Conservation (phyloP, 2,888 invertebrate species). For the Tethea ocularis region DNA sequence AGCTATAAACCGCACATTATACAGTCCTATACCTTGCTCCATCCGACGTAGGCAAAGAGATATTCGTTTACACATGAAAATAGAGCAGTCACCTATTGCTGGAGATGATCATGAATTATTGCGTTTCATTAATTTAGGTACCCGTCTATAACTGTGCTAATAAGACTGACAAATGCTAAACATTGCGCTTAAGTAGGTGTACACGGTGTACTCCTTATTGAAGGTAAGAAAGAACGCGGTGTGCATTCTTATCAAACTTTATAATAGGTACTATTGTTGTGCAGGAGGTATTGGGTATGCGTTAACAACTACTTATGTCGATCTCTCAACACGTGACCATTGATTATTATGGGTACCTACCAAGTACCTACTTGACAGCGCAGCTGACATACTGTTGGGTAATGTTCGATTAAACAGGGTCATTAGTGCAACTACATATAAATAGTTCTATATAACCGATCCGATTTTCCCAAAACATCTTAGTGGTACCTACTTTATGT, state of each 20-base stretch:
- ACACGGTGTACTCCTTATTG: constrained; percentile 33
- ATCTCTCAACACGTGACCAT: constrained; percentile 5
- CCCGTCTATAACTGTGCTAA: not conserved
- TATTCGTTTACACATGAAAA: not conserved
- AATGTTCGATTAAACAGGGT: constrained; percentile 4
- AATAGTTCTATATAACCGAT: not conserved
- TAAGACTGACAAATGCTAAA: not conserved
- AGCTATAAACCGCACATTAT: constrained; percentile 31
- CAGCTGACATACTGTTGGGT: constrained; percentile 5
- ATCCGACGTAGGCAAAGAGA: not conserved
- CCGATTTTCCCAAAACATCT: not conserved
- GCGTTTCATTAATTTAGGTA: not conserved
- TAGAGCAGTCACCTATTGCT: not conserved
- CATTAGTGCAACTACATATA: constrained; percentile 4
- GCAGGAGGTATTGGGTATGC: not conserved
- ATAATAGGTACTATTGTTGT: constrained; percentile 33
- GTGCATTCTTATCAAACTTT: constrained; percentile 53
- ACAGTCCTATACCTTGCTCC: constrained; percentile 4
- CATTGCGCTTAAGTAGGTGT: not conserved
- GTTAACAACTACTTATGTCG: not conserved
- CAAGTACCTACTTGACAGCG: not conserved
- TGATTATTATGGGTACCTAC: not conserved
- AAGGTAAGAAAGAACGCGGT: constrained; percentile 46
- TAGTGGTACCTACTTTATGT: not conserved
- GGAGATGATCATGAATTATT: not conserved